phyloP scores from a whole-genome alignment of 2,888 invertebrate genomes.

The Coleophora deauratella region DNA sequence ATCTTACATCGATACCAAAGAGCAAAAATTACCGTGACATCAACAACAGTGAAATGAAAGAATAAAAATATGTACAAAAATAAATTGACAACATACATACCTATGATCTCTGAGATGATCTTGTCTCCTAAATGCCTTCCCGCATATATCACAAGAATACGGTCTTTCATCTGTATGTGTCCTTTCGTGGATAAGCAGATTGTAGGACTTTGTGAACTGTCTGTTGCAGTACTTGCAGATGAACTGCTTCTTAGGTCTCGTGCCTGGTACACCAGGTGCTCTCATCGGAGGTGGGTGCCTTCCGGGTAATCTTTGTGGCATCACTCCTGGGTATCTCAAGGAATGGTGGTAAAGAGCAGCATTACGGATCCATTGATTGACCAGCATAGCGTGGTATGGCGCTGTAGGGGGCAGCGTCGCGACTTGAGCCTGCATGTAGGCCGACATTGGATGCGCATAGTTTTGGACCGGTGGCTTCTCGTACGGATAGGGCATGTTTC shows the following conservation, averaged over 20 bases:
- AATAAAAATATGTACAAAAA: background rate
- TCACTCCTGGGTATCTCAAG: constrained; percentile 61
- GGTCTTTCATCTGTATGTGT: constrained; percentile 98
- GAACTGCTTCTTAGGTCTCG: constrained; percentile 87
- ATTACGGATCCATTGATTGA: constrained; percentile 84
- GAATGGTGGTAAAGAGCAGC: constrained; percentile 79
- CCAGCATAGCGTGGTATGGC: constrained; percentile 75
- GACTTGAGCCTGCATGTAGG: constrained; percentile 65
- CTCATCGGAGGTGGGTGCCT: constrained; percentile 71
- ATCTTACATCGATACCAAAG: constrained; percentile 24
- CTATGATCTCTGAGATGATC: constrained; percentile 94
- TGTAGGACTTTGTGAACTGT: constrained; percentile 98
- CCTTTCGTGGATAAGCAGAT: constrained; percentile 96
- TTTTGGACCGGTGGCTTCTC: constrained; percentile 48
- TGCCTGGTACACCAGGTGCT: constrained; percentile 72
- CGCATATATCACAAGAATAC: constrained; percentile 96
- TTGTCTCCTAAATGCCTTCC: constrained; percentile 95
- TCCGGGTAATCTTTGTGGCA: constrained; percentile 66
- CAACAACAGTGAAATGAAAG: background rate
- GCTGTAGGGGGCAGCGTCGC: constrained; percentile 59
- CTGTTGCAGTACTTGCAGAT: constrained; percentile 98
- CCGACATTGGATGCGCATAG: constrained; percentile 58
- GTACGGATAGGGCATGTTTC: constrained; percentile 53
- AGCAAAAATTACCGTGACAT: too few relatives aligned
- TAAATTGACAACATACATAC: constrained; percentile 53